These are phyloP conservation scores for Drosophila melanica DNA, from an alignment of 1,140 invertebrate species.

Conservation along the genomic window DNA sequence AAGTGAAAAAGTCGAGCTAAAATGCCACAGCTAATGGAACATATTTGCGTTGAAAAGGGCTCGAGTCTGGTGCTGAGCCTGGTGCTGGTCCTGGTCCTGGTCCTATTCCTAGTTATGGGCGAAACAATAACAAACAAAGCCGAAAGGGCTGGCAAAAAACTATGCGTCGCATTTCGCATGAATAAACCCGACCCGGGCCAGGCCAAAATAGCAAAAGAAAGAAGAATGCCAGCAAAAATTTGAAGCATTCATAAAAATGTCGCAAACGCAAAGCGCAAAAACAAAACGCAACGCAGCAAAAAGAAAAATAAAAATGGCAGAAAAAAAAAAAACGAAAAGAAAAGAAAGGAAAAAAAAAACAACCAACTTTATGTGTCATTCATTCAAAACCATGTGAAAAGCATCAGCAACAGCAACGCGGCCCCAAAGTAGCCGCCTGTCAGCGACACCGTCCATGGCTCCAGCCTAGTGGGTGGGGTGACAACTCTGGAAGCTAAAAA, in stretches of 20 bases:
- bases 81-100: slow-evolving; percentile 11
- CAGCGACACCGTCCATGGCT: slow-evolving; percentile 24
- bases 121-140: slow-evolving; percentile 78
- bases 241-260: slow-evolving; percentile 79
- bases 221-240: slow-evolving; percentile 56
- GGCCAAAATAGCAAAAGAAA: slow-evolving; percentile 24
- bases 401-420: slow-evolving; percentile 60
- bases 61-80: slow-evolving; percentile 36
- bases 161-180: slow-evolving; percentile 74
- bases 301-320: slow-evolving; percentile 8
- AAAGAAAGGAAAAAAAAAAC: slow-evolving; percentile 25
- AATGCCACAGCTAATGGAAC: slow-evolving; percentile 78
- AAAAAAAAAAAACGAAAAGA: not conserved
- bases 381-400: slow-evolving; percentile 78
- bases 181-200: slow-evolving; percentile 46
- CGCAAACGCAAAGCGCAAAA: slow-evolving; percentile 57
- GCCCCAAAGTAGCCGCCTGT: slow-evolving; percentile 65
- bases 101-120: slow-evolving; percentile 20
- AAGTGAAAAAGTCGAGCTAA: slow-evolving; percentile 59
- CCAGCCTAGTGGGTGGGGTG: not conserved
- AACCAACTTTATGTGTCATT: slow-evolving; percentile 78
- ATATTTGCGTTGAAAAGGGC: slow-evolving; percentile 78
- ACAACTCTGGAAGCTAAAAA: slow-evolving; percentile 35
- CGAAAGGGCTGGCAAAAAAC: slow-evolving; percentile 58
- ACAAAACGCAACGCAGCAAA: slow-evolving; percentile 57